Evolutionary conservation across 2,113 vertebrate species (phyloP), one percentile per base, ranked within the genome.

Genomic region (Falcunculus frontatus): DNA sequence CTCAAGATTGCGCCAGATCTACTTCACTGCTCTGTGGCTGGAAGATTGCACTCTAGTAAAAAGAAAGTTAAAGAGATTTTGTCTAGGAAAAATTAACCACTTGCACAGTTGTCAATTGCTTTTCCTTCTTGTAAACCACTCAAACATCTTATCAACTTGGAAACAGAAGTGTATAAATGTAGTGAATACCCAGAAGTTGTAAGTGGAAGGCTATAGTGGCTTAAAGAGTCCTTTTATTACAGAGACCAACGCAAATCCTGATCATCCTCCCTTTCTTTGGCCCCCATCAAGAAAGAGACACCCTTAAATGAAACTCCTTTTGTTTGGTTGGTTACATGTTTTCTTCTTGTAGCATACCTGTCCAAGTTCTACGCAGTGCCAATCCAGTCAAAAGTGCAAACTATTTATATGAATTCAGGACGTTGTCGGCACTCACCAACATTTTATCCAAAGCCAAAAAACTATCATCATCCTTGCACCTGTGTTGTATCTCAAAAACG

Each of bases 291-390:
- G 59, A 88, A 68, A 57, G 27, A 88, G 10, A 44, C 8, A 44
- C 2, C 6, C 7, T 79, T 73, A 69, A 69, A 79, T 46, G 4
- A 83, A 91, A 62, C 6, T 49, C 33, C 7, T n/a, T 60, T 17
- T 17, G 1, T 10, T 37, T 59, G 39, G 7, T 64, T 30, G 26
- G 2, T 52, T 50, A 4, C 0, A 0, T 56, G 10, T 3, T 57
- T 46, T 63, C 63, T 84, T 64, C 13, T 39, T 63, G 16, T 33
- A 65, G n/a, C 14, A 1, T 57, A n/a, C 21, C 15, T 67, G 15
- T 72, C 26, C 29, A 60, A 82, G 29, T 72, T 37, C 26, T 53
- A 87, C 52, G 64, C 3, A 50, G 32, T 59, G 32, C 11, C 41
- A 89, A 37, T 35, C 35, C 23, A 70, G 59, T 52, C 14, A 93